Percentiles rank a stretch among this genome's conserved stretches.
Evolutionary conservation across 2,113 vertebrate species (phyloP).

Genomic region (Pelecanoides urinatrix): DNA sequence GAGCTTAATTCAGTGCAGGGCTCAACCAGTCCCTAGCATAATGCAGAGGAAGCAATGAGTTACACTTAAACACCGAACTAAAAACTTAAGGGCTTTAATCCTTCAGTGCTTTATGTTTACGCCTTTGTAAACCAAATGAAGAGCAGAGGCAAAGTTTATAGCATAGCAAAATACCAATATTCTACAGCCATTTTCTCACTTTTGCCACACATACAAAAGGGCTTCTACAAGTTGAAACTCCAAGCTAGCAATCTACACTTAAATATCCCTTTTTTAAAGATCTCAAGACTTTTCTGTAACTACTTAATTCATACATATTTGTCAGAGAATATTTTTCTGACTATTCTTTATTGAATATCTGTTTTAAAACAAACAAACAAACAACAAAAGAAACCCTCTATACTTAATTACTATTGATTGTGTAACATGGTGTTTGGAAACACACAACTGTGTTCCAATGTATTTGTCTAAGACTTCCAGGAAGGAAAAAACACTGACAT

Average conservation of each 20-base stretch:
- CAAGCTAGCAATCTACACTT: not conserved
- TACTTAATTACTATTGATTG: not conserved
- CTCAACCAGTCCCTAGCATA: not conserved
- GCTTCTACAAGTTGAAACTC: not conserved
- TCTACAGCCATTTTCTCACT: not conserved
- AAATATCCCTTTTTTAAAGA: not conserved
- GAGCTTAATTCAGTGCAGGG: not conserved
- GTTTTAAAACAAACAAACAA: not conserved
- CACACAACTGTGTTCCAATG: not conserved
- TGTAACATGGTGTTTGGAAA: not conserved
- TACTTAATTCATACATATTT: not conserved
- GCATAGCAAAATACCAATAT: not conserved
- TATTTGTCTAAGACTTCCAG: not conserved
- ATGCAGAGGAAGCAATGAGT: not conserved
- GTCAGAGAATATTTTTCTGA: not conserved
- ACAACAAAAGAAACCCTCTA: not conserved
- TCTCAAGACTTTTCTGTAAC: not conserved
- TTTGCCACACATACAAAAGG: not conserved
- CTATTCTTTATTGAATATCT: not conserved
- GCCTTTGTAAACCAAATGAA: not conserved
- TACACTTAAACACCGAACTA: not conserved
- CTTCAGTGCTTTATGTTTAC: not conserved
- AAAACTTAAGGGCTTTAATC: not conserved
- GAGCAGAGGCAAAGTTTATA: not conserved
- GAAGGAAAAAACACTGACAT: not conserved